phyloP scores from a whole-genome alignment of 2,888 invertebrate genomes.

The Metacarcinus magister region DNA sequence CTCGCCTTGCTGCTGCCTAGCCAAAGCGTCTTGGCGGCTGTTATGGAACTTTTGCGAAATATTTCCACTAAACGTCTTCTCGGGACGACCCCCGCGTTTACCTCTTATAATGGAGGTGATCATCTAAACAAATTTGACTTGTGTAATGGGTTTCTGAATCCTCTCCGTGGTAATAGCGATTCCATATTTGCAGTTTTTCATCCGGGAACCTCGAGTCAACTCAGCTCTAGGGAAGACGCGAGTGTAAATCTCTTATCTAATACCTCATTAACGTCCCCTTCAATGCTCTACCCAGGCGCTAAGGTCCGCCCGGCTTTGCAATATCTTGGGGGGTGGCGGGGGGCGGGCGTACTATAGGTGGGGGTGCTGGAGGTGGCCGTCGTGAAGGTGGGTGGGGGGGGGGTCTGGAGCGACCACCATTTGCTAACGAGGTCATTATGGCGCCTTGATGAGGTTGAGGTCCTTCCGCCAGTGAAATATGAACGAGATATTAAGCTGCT shows the following conservation, averaged over 20 bases:
- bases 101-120: neutral
- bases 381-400: neutral
- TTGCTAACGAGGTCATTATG: constrained; percentile 53
- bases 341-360: neutral
- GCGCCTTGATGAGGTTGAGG: constrained; percentile 16
- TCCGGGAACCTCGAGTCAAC: neutral
- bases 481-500: constrained; percentile 20
- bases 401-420: neutral
- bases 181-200: constrained; percentile 37
- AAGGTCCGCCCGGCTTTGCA: neutral
- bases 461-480: constrained; percentile 20
- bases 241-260: constrained; percentile 42
- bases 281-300: neutral
- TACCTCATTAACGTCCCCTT: constrained; percentile 35
- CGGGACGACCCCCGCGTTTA: neutral
- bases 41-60: constrained; percentile 35
- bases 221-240: neutral
- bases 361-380: neutral
- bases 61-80: constrained; percentile 4
- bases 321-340: neutral
- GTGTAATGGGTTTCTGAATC: neutral
- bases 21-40: neutral
- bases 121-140: constrained; percentile 1
- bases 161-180: neutral
- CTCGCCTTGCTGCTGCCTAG: neutral